phyloP scores from a whole-genome alignment of 2,797 vertebrate genomes.

The Harpagifer antarcticus region DNA sequence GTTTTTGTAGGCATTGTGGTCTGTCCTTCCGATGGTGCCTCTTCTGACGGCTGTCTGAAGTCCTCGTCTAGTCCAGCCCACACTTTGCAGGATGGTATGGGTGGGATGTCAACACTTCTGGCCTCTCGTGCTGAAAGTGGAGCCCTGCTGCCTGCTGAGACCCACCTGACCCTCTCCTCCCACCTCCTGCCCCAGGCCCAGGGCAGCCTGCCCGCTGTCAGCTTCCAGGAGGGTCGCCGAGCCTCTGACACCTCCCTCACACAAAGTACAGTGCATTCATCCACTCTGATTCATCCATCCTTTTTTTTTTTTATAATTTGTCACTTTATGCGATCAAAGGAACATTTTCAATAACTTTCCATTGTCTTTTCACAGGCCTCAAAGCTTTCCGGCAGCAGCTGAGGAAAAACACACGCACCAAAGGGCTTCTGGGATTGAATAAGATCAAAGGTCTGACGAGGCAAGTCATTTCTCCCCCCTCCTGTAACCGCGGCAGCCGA shows the following conservation, averaged over 20 bases:
- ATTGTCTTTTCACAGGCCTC: slow-evolving; percentile 84
- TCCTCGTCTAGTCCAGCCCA: slow-evolving; percentile 86
- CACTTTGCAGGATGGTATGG: slow-evolving; percentile 69
- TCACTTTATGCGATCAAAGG: slow-evolving; percentile 37
- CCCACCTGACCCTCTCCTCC: slow-evolving; percentile 88
- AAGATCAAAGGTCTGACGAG: slow-evolving; percentile 96
- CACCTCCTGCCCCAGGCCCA: slow-evolving; percentile 89
- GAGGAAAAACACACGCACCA: slow-evolving; percentile 92
- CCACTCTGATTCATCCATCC: background rate
- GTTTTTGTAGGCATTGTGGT: slow-evolving; percentile 88
- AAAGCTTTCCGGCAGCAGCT: slow-evolving; percentile 97
- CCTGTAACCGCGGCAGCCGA: slow-evolving; percentile 87
- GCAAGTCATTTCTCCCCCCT: slow-evolving; percentile 88
- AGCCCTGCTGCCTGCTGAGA: slow-evolving; percentile 79
- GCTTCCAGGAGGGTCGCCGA: slow-evolving; percentile 95
- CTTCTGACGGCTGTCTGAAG: slow-evolving; percentile 94
- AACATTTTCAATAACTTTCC: slow-evolving; percentile 58
- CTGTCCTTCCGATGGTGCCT: slow-evolving; percentile 91
- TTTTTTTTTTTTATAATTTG: slow-evolving; percentile 22
- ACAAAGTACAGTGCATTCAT: slow-evolving; percentile 85
- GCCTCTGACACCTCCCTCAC: slow-evolving; percentile 97
- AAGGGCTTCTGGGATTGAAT: slow-evolving; percentile 94
- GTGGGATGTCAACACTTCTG: slow-evolving; percentile 83
- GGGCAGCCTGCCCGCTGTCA: slow-evolving; percentile 85
- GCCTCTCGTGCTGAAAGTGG: slow-evolving; percentile 77